Evolutionary conservation across 2,113 vertebrate genomes (phyloP).

Genomic region (Choloepus hoffmanni): DNA sequence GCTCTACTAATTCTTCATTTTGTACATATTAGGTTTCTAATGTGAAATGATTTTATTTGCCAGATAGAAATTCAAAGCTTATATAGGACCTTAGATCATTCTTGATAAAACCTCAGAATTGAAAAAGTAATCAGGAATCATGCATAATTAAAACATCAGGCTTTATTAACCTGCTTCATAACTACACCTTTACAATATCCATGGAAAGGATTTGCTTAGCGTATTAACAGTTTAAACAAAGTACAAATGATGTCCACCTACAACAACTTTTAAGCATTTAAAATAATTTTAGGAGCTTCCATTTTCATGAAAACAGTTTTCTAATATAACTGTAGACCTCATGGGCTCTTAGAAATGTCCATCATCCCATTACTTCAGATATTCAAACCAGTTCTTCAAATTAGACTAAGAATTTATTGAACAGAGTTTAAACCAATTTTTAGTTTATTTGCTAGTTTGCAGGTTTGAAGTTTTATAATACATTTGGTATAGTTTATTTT

Average conservation of each 20-base stretch:
- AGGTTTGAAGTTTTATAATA: background rate
- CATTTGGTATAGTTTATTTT: background rate
- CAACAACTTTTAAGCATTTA: background rate
- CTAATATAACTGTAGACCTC: background rate
- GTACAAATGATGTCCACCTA: background rate
- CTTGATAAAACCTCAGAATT: conserved; percentile 22
- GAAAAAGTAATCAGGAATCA: background rate
- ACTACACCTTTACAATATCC: background rate
- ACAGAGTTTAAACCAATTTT: background rate
- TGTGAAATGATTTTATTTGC: background rate
- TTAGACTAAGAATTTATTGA: background rate
- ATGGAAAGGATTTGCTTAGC: background rate
- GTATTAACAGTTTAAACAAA: background rate
- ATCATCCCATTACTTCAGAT: background rate
- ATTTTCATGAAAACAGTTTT: conserved; percentile 22
- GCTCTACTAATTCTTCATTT: background rate
- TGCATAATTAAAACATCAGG: background rate
- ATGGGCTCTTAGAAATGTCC: background rate
- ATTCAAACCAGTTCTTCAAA: background rate
- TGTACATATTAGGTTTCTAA: background rate
- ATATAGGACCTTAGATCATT: background rate
- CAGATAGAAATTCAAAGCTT: background rate
- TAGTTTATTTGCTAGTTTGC: background rate
- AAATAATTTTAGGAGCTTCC: conserved; percentile 2
- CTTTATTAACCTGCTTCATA: background rate